Evolutionary conservation across 2,888 invertebrate genomes (phyloP), one percentile per base, ranked within the genome.

Genomic region (Cataglyphis cursor): DNA sequence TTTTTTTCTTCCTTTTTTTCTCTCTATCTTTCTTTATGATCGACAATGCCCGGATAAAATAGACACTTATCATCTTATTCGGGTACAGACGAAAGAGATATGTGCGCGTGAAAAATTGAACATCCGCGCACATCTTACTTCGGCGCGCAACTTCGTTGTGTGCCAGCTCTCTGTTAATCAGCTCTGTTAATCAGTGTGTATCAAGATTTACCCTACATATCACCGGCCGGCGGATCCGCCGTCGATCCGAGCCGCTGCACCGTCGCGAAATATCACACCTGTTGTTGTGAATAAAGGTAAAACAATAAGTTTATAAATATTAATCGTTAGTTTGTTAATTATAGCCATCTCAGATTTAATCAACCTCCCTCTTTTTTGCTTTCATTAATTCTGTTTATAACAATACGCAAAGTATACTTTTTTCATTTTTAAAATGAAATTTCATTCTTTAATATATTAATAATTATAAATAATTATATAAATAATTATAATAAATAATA

Each of bases 171-270:
- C 89, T 92, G 92, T 93, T 93, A 91, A 93, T 89, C 91, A 91
- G 87, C 91, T 91, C 90, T 93, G 92, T 92, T 93, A 91, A 93
- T 89, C 91, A 92, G 89, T 86, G 91, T 92, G 92, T 92, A 92
- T 92, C 91, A 92, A 93, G 92, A 91, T 92, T 59, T 92, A 92
- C 88, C 91, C 90, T 90, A 90, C 86, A 90, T 91, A 88, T 87
- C 81, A 88, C 86, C 86, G 87, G 83, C 86, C 91, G 92, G 82
- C 78, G 85, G 82, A 85, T 80, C 80, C 38, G 21, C 62, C 28
- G 21, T 59, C 59, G 59, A 21, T 21, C 24, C 59, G 59, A 28
- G 18, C 64, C 18, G 83, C 59, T 66, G 72, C 54, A 51, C 51
- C n/a, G 64, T 61, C 28, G 70, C 64, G 35, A 44, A 72, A 72